Base-by-base conservation (phyloP, 2,888 invertebrate genomes). In the Habrosyne pyritoides region DNA sequence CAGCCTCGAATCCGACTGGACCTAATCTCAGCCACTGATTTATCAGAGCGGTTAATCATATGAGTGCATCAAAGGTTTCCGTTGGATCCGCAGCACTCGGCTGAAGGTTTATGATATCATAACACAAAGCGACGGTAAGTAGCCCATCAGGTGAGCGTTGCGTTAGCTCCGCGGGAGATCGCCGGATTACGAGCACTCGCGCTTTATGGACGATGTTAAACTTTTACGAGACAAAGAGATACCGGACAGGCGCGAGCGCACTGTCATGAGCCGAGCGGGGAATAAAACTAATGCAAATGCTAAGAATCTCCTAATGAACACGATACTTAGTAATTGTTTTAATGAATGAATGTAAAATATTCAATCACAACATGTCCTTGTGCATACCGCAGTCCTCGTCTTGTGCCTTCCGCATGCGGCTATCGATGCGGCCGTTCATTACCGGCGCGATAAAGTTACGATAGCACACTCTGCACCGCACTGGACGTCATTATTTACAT, bases 131-230 rank as follows among this genome's bases (percentile, higher is more conserved):
- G 42, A 18, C 18, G 42, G 42, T 42, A 42, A 42, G 42, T 42
- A 18, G 42, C 18, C 42, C 42, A 42, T 42, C 42, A 42, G 50
- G 24, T 18, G 18, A 28, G 30, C 12, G 26, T 18, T 28, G 48
- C 24, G 49, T 12, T 24, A 24, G 24, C 24, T 3, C 7, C 7
- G 24, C n/a, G 42, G 42, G 7, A 36, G 10, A n/a, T 22, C 21
- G 24, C 22, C 18, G 42, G 18, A 42, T 42, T 42, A 42, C 42
- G 47, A 22, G 36, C n/a, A 26, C 53, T 47, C 47, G 21, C 53
- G 30, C 18, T 50, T 56, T 58, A 56, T 54, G 28, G 49, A 12
- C 36, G 54, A 53, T 54, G 61, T 58, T 58, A 58, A 61, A 58
- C 42, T 58, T 58, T 61, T 58, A 61, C 58, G 58, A 61, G 53